Conservation (phyloP, 2,113 vertebrate genomes). For the Argyrosomus japonicus region DNA sequence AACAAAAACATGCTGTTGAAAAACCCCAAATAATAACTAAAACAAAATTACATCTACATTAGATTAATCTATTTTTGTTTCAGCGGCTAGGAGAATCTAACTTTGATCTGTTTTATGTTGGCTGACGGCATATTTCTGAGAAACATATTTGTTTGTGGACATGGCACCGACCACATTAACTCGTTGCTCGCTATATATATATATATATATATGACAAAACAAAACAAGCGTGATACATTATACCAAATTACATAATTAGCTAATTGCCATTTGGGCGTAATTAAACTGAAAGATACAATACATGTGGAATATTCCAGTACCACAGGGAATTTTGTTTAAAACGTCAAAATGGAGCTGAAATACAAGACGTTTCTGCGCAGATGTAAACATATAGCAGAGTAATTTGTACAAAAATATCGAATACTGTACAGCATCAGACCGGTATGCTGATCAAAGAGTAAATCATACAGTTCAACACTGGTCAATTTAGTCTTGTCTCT, state of each 20-base stretch:
- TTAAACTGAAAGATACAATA: not conserved
- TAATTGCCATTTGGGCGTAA: not conserved
- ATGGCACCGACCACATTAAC: not conserved
- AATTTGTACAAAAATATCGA: not conserved
- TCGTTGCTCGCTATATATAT: not conserved
- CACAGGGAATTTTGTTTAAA: not conserved
- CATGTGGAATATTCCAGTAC: not conserved
- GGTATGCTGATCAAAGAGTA: not conserved
- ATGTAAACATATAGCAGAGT: not conserved
- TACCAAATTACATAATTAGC: not conserved
- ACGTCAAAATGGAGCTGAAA: not conserved
- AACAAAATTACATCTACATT: not conserved
- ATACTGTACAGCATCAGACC: not conserved
- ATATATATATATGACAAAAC: not conserved
- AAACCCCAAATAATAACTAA: not conserved
- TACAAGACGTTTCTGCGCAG: not conserved
- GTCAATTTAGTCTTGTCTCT: conserved; percentile 7
- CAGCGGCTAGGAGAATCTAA: not conserved
- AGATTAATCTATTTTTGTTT: not conserved
- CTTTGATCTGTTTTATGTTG: not conserved
- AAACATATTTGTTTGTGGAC: not conserved
- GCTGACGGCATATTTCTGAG: not conserved
- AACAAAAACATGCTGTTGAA: not conserved
- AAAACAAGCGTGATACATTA: not conserved
- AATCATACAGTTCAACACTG: not conserved